Percentiles rank a stretch among this genome's conserved stretches.
Conservation (phyloP, 53 echinoderm and acorn worm species). For the Echinometra lucunter region DNA sequence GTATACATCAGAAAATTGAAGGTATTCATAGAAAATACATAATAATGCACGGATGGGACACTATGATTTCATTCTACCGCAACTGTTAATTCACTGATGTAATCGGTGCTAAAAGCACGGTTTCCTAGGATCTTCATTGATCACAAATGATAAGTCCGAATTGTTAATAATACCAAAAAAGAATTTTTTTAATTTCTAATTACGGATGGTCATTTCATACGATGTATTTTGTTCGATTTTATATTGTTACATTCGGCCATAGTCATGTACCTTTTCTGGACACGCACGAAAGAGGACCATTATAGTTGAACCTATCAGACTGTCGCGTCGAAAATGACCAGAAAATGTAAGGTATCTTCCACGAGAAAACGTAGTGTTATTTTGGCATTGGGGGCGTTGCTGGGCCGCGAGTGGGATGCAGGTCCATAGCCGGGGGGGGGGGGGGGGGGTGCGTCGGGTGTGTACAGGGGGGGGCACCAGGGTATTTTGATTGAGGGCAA, state of each 20-base stretch:
- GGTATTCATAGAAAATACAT: too few species aligned
- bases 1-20: too few species aligned
- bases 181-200: neutral
- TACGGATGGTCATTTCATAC: neutral
- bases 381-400: neutral
- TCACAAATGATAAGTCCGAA: neutral
- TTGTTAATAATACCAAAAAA: neutral
- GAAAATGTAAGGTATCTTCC: neutral
- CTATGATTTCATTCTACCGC: neutral
- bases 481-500: too few species aligned
- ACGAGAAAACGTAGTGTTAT: neutral
- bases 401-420: neutral
- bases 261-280: conserved; percentile 14
- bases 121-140: neutral
- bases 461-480: too few species aligned
- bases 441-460: too few species aligned
- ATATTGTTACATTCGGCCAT: neutral
- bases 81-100: neutral
- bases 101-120: neutral
- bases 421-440: neutral
- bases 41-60: neutral
- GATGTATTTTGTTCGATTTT: conserved; percentile 14
- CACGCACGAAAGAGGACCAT: conserved; percentile 49
- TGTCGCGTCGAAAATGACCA: too few species aligned
- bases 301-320: neutral